phyloP scores from a whole-genome alignment of 2,113 vertebrate species.

The Riparia riparia region DNA sequence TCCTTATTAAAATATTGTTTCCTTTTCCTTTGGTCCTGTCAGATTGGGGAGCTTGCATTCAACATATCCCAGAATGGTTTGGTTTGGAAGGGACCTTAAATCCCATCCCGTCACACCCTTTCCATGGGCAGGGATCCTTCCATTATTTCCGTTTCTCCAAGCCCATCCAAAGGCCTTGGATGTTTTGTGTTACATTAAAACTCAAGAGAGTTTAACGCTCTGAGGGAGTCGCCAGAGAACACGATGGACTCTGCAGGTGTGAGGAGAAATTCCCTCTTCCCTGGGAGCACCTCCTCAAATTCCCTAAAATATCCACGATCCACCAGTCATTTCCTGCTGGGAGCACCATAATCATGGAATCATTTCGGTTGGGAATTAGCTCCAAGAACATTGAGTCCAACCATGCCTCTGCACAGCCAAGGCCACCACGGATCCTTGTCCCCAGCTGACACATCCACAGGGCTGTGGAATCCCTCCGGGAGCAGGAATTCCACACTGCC shows the following conservation, averaged over 20 bases:
- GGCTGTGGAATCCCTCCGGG: not conserved
- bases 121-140: not conserved
- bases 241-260: fast-evolving
- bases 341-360: not conserved
- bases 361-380: not conserved
- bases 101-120: not conserved
- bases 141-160: not conserved
- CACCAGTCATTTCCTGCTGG: fast-evolving
- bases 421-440: not conserved
- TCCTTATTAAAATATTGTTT: fast-evolving
- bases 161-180: not conserved
- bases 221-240: not conserved
- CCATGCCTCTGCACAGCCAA: not conserved
- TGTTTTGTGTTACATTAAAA: not conserved
- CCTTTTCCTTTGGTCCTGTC: not conserved
- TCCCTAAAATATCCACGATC: not conserved
- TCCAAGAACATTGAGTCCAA: not conserved
- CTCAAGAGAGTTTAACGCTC: not conserved
- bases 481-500: fast-evolving
- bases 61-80: not conserved
- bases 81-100: not conserved
- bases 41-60: not conserved
- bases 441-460: not conserved
- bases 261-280: not conserved
- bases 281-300: not conserved